Percentiles rank a stretch among this genome's conserved stretches.
These are phyloP conservation scores for Xenopus petersii DNA, from an alignment of 2,797 vertebrate species.

Conservation along the genomic window DNA sequence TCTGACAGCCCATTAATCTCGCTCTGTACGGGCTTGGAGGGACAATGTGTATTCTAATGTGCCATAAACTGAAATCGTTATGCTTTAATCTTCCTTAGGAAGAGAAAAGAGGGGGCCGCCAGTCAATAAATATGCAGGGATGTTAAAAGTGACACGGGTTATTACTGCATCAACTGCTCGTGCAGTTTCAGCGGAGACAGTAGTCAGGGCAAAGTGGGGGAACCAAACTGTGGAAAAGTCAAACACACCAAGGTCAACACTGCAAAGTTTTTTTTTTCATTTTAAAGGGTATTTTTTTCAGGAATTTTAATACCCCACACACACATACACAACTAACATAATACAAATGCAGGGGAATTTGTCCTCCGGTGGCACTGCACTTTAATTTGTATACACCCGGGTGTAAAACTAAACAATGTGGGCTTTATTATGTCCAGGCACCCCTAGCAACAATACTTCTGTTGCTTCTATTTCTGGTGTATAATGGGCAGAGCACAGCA, in stretches of 20 bases:
- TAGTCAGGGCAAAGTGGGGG: constrained; percentile 14
- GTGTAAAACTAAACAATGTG: too few relatives aligned
- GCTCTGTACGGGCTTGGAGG: constrained; percentile 37
- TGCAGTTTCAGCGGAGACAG: constrained; percentile 25
- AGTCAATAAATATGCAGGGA: constrained; percentile 49
- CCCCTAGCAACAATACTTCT: too few relatives aligned
- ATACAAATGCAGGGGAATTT: too few relatives aligned
- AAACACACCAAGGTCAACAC: constrained; percentile 38
- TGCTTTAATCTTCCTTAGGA: constrained; percentile 39
- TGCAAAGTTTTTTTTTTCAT: constrained; percentile 7
- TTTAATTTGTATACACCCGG: too few relatives aligned
- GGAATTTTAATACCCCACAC: too few relatives aligned
- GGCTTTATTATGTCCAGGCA: too few relatives aligned
- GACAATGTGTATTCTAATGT: constrained; percentile 44
- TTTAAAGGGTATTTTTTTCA: too few relatives aligned
- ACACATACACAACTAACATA: too few relatives aligned
- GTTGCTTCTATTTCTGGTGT: too few relatives aligned
- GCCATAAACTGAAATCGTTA: constrained; percentile 33
- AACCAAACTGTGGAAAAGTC: constrained; percentile 36
- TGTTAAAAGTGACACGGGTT: constrained; percentile 50
- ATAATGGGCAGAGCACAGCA: too few relatives aligned
- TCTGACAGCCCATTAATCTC: constrained; percentile 36
- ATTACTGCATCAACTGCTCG: constrained; percentile 47
- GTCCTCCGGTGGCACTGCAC: too few relatives aligned
- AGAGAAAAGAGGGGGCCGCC: constrained; percentile 44